Conservation (phyloP, 2,113 vertebrate species). For the Centropristis striata region DNA sequence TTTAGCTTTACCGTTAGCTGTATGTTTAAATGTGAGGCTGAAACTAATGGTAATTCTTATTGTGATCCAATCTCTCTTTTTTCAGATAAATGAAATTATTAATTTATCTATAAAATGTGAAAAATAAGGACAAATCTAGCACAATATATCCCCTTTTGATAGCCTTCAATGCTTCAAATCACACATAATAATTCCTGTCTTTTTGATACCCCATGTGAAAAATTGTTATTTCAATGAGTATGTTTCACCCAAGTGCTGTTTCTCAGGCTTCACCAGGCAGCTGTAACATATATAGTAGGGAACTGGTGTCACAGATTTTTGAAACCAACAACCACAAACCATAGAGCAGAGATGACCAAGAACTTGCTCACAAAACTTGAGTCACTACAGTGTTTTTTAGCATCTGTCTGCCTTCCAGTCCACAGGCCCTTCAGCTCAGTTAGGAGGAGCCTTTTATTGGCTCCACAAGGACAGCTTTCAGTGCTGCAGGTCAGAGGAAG, state of each 20-base stretch:
- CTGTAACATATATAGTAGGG: neutral
- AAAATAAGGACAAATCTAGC: neutral
- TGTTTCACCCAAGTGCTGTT: constrained; percentile 1
- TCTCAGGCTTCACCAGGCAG: constrained; percentile 29
- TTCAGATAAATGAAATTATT: neutral
- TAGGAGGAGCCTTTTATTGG: constrained; percentile 47
- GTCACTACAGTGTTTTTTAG: constrained; percentile 31
- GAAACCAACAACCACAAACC: constrained; percentile 46
- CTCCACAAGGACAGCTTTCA: constrained; percentile 69
- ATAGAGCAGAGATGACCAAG: constrained; percentile 11
- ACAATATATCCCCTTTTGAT: too few relatives aligned
- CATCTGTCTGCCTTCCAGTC: constrained; percentile 27
- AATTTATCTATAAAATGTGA: neutral
- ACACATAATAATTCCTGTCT: neutral
- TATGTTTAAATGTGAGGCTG: neutral
- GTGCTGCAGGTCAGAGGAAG: constrained; percentile 64
- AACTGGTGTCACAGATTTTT: constrained; percentile 21
- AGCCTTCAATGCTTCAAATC: neutral
- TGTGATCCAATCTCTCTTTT: too few relatives aligned
- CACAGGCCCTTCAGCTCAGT: constrained; percentile 35
- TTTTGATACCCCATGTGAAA: neutral
- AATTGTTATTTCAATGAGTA: neutral
- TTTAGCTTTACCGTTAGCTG: neutral
- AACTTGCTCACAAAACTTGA: constrained; percentile 34
- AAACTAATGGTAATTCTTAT: neutral